phyloP scores from a whole-genome alignment of 2,113 vertebrate genomes.

The Acrocephalus arundinaceus region DNA sequence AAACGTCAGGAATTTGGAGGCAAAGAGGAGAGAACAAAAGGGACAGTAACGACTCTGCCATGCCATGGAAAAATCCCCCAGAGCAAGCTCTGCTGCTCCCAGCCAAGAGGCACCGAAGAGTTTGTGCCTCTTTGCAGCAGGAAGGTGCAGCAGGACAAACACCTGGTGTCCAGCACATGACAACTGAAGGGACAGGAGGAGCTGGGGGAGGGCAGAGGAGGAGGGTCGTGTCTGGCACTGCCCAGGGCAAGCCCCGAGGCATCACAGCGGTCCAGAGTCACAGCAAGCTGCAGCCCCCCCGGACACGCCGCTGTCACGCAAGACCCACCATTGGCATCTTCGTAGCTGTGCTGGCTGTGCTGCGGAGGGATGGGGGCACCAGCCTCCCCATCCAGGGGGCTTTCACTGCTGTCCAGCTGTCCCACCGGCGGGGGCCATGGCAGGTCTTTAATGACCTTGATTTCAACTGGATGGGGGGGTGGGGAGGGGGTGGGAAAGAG shows the following conservation, averaged over 20 bases:
- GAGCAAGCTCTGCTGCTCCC: accelerated
- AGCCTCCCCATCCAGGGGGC: conserved; percentile 78
- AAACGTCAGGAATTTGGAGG: not conserved
- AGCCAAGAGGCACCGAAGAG: not conserved
- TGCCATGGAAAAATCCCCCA: not conserved
- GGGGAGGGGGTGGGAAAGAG: not conserved
- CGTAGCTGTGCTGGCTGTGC: conserved; percentile 71
- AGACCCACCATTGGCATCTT: conserved; percentile 80
- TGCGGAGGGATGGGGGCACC: conserved; percentile 66
- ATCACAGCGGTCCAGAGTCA: not conserved
- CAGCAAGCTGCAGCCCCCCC: not conserved
- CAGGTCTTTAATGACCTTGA: conserved; percentile 99
- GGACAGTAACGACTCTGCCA: not conserved
- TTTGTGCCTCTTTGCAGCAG: not conserved
- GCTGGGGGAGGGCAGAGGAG: not conserved
- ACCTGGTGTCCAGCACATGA: not conserved
- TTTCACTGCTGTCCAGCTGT: conserved; percentile 89
- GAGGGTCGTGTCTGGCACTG: not conserved
- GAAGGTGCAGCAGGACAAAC: not conserved
- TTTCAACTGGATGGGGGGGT: conserved; percentile 87
- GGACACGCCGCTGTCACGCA: not conserved
- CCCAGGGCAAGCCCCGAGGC: not conserved
- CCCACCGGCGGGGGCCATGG: conserved; percentile 97
- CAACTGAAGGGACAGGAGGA: not conserved
- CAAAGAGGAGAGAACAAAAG: conserved; percentile 7